phyloP scores from a whole-genome alignment of 1,140 invertebrate genomes.

The Homarus americanus region DNA sequence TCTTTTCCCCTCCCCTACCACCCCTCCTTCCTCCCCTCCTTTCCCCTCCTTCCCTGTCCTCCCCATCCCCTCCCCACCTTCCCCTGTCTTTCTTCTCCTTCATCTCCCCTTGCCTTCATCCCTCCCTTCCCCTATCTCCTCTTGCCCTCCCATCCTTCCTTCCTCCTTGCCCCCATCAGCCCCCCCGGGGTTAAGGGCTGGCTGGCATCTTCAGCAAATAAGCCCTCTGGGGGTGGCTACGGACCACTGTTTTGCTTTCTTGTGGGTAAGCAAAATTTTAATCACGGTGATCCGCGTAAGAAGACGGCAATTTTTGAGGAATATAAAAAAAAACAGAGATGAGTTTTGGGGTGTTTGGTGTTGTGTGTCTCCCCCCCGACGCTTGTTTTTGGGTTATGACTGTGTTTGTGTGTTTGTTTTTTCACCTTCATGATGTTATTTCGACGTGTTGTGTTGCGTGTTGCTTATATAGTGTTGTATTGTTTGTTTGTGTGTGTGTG shows the following conservation, averaged over 20 bases:
- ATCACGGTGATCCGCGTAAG: conserved; percentile 68
- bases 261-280: conserved; percentile 74
- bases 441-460: too few relatives aligned
- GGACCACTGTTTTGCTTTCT: conserved; percentile 67
- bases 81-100: too few relatives aligned
- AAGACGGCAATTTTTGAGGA: conserved; percentile 63
- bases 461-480: too few relatives aligned
- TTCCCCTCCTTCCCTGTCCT: background rate
- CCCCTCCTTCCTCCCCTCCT: background rate
- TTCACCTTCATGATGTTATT: too few relatives aligned
- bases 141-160: background rate
- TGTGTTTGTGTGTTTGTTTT: too few relatives aligned
- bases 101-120: background rate
- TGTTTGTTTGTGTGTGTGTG: too few relatives aligned
- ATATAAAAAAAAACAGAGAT: conserved; percentile 27
- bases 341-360: too few relatives aligned
- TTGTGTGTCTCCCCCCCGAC: too few relatives aligned
- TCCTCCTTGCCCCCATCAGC: conserved; percentile 14
- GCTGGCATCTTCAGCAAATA: conserved; percentile 40
- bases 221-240: background rate
- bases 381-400: too few relatives aligned
- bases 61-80: background rate
- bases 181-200: background rate
- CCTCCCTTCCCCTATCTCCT: too few relatives aligned
- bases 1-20: background rate